Percentiles rank a stretch among this genome's conserved stretches.
Evolutionary conservation across 1,140 invertebrate genomes (phyloP).

Genomic region (Drosophila repleta): DNA sequence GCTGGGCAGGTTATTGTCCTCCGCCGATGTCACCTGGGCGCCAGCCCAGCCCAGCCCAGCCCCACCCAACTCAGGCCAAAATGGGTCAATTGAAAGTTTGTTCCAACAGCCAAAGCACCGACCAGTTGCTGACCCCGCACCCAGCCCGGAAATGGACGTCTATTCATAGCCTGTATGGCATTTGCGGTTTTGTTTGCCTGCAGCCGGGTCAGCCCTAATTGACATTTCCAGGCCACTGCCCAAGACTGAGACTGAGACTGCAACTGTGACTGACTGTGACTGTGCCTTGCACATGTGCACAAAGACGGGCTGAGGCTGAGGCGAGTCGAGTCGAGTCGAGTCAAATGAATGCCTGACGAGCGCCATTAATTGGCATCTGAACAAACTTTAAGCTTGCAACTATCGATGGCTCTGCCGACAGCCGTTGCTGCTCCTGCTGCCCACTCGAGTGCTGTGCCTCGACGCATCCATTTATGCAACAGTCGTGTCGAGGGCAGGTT

Average conservation of each 20-base stretch:
- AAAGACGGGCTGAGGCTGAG: not conserved
- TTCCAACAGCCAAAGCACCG: not conserved
- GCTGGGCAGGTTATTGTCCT: constrained; percentile 73
- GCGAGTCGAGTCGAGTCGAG: not conserved
- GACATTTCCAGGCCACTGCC: constrained; percentile 26
- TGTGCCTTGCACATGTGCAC: not conserved
- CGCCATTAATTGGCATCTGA: not conserved
- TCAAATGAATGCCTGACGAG: not conserved
- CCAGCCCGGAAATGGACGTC: constrained; percentile 14
- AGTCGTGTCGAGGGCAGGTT: constrained; percentile 42
- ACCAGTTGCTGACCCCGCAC: not conserved
- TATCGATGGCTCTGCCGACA: not conserved
- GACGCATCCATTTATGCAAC: constrained; percentile 63
- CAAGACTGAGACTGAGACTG: not conserved
- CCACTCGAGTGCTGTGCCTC: constrained; percentile 5
- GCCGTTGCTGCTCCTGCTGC: not conserved
- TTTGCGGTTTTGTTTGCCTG: constrained; percentile 20
- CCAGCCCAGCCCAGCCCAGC: constrained; percentile 55
- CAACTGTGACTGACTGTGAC: too few species aligned
- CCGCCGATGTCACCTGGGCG: constrained; percentile 42
- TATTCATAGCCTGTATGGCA: constrained; percentile 14
- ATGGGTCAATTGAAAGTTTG: constrained; percentile 67
- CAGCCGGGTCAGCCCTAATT: not conserved
- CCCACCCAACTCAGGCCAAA: constrained; percentile 26
- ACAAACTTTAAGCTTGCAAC: not conserved